Evolutionary conservation across 2,888 invertebrate genomes (phyloP).

Genomic region (Creontiades dilutus): DNA sequence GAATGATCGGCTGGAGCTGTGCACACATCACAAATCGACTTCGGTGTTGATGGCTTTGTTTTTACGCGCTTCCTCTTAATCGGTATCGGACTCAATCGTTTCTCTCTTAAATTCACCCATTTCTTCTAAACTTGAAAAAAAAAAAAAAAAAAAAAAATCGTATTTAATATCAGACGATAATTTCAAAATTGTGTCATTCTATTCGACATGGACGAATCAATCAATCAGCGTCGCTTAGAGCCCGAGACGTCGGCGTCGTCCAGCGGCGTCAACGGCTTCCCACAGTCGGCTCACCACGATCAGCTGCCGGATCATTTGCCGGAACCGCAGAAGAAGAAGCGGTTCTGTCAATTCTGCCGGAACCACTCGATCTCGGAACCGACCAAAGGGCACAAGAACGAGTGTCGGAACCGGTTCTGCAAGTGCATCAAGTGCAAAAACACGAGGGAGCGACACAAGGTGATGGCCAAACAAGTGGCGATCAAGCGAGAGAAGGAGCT

Average conservation of each 20-base stretch:
- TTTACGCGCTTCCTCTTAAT: not conserved
- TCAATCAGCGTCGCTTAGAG: not conserved
- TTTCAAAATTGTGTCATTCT: not conserved
- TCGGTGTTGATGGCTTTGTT: constrained; percentile 23
- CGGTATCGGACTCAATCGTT: no score
- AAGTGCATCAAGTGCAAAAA: constrained; percentile 10
- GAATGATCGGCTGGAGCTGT: not conserved
- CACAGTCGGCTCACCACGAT: not conserved
- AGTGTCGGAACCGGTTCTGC: not conserved
- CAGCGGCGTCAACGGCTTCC: not conserved
- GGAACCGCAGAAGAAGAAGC: not conserved
- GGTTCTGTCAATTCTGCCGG: constrained; percentile 12
- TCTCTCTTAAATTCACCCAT: not conserved
- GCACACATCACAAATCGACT: not conserved
- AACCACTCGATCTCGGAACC: not conserved
- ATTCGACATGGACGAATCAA: not conserved
- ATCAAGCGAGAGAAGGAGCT: constrained; percentile 31
- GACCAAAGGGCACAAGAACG: constrained; percentile 36
- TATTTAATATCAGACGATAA: not conserved
- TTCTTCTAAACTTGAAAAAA: not conserved
- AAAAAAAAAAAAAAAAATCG: no score
- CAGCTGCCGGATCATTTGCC: not conserved
- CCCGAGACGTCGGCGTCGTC: constrained; percentile 21
- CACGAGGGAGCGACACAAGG: not conserved
- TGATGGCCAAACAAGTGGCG: constrained; percentile 33